A percentile compares a stretch with the other conserved stretches of the same genome.
These are phyloP conservation scores for Sisor rabdophorus DNA, from an alignment of 2,113 vertebrate genomes.

Conservation along the genomic window DNA sequence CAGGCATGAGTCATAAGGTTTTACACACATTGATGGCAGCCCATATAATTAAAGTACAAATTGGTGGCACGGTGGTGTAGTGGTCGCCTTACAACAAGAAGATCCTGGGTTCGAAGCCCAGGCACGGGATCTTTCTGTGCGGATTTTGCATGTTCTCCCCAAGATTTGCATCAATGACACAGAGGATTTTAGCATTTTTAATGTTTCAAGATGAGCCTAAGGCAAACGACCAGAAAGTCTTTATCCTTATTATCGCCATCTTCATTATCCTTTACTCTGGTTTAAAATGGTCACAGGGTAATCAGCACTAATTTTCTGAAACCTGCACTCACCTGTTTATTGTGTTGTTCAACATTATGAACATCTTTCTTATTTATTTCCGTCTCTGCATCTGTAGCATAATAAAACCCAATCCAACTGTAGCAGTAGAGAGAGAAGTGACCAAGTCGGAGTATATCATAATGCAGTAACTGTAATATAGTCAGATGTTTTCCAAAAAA, in stretches of 20 bases:
- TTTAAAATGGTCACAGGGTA: slow-evolving; percentile 18
- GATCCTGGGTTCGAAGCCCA: too few relatives aligned
- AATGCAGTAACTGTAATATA: slow-evolving; percentile 57
- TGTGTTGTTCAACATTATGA: slow-evolving; percentile 25
- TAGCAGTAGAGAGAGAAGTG: slow-evolving; percentile 78
- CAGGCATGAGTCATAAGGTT: too few relatives aligned
- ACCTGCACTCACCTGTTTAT: slow-evolving; percentile 1
- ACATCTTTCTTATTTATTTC: slow-evolving; percentile 50
- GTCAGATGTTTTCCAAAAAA: slow-evolving; percentile 60
- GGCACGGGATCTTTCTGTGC: too few relatives aligned
- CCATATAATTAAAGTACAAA: too few relatives aligned
- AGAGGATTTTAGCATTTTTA: background rate
- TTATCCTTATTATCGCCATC: background rate
- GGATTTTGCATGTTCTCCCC: too few relatives aligned
- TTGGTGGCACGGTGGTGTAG: too few relatives aligned
- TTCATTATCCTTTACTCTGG: background rate
- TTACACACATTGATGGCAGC: too few relatives aligned
- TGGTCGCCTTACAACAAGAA: too few relatives aligned
- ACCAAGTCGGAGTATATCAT: slow-evolving; percentile 68
- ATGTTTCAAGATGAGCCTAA: background rate
- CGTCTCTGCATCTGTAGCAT: slow-evolving; percentile 65
- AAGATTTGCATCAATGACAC: background rate
- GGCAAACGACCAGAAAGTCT: background rate
- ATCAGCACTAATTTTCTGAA: slow-evolving; percentile 13
- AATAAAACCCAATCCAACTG: slow-evolving; percentile 72